Evolutionary conservation across 2,797 vertebrate genomes (phyloP).

Genomic region (Tokudaia muenninki): DNA sequence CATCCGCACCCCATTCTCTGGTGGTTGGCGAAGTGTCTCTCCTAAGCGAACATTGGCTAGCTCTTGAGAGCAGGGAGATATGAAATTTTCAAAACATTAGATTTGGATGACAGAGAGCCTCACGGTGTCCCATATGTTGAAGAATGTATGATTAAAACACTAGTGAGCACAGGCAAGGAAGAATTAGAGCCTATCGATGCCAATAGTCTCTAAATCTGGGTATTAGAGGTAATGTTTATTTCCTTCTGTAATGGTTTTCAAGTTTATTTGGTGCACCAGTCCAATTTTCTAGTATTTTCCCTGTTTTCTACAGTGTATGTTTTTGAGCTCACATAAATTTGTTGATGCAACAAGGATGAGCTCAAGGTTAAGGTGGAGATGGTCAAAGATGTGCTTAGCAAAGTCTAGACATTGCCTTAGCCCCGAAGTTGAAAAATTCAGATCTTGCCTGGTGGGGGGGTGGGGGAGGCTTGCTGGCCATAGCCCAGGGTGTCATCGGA

Average conservation of each 20-base stretch:
- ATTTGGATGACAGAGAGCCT: neutral
- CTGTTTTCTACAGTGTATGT: neutral
- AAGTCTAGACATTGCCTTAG: neutral
- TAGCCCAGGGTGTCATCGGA: neutral
- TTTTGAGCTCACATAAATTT: conserved; percentile 1
- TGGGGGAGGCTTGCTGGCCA: fast-evolving
- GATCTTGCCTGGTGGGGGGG: neutral
- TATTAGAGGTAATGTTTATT: neutral
- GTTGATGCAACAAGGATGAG: conserved; percentile 48
- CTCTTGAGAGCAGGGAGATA: neutral
- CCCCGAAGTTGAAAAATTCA: neutral
- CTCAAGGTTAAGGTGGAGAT: conserved; percentile 21
- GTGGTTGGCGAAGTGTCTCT: neutral
- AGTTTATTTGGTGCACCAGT: neutral
- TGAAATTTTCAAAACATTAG: neutral
- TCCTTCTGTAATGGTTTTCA: conserved; percentile 29
- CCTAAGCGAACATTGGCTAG: neutral
- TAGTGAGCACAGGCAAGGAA: fast-evolving
- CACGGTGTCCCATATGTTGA: neutral
- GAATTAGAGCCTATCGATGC: neutral
- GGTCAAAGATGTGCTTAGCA: neutral
- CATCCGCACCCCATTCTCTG: neutral
- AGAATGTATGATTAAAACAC: neutral
- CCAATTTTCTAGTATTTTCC: neutral
- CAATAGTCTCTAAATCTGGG: neutral